Evolutionary conservation across 2,797 vertebrate genomes (phyloP).

Genomic region (Hemitrygon akajei): DNA sequence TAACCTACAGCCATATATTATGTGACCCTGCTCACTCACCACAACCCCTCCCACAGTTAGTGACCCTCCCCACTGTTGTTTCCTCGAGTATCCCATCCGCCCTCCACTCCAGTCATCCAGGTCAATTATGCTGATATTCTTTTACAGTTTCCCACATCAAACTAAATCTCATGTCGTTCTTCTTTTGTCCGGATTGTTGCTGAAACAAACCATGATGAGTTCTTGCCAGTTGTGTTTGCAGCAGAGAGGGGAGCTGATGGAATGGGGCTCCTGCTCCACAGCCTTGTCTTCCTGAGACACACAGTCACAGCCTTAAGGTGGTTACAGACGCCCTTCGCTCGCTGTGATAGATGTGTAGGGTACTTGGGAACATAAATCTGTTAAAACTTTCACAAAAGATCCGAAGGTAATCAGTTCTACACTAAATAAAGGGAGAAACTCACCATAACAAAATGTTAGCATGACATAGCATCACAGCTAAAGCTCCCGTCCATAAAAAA

Average conservation of each 20-base stretch:
- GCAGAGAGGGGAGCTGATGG: not conserved
- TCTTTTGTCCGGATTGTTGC: not conserved
- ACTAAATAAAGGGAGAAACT: not conserved
- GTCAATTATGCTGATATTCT: not conserved
- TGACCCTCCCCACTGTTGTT: too few species aligned
- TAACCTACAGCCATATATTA: too few species aligned
- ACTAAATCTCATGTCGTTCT: not conserved
- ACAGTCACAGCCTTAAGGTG: not conserved
- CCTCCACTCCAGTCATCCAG: too few species aligned
- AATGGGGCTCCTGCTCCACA: not conserved
- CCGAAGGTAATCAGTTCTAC: not conserved
- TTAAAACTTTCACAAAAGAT: slow-evolving; percentile 16
- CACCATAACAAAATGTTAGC: not conserved
- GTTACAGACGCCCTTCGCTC: not conserved
- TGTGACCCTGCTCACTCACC: too few species aligned
- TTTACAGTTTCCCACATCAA: not conserved
- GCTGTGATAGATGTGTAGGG: not conserved
- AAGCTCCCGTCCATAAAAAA: slow-evolving; percentile 8
- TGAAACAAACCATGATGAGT: not conserved
- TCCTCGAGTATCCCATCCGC: too few species aligned
- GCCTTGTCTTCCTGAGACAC: not conserved
- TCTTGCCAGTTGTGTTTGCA: not conserved
- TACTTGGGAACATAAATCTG: not conserved
- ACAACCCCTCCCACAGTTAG: too few species aligned
- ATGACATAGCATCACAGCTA: not conserved